Conservation (phyloP, 2,113 vertebrate genomes). For the Peromyscus polionotus region DNA sequence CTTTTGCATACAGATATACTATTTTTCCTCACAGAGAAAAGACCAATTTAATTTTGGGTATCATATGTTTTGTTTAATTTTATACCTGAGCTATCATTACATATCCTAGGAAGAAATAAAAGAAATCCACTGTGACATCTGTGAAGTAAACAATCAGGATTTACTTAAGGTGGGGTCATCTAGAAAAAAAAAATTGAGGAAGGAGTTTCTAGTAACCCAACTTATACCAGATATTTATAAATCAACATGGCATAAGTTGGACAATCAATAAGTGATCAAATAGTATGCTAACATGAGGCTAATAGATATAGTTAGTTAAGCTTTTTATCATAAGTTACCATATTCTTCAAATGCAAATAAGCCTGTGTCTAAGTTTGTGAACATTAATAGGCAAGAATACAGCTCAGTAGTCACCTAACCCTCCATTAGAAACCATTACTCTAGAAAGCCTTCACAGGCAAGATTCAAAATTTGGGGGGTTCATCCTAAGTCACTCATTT, state of each 20-base stretch:
- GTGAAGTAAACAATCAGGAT: background rate
- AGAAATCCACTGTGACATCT: background rate
- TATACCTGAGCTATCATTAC: constrained; percentile 30
- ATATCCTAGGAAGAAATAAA: background rate
- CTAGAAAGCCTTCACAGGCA: background rate
- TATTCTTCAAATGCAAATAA: constrained; percentile 44
- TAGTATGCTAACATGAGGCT: background rate
- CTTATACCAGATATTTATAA: background rate
- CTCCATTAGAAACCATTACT: background rate
- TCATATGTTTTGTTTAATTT: constrained; percentile 61
- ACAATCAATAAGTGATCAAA: background rate
- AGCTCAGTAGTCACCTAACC: background rate
- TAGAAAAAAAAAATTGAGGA: background rate
- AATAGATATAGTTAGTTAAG: constrained; percentile 57
- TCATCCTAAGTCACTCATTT: background rate
- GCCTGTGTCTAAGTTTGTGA: background rate
- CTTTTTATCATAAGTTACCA: constrained; percentile 16
- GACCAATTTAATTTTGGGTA: constrained; percentile 52
- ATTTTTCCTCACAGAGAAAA: background rate
- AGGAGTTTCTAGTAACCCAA: background rate
- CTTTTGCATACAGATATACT: background rate
- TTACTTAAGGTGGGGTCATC: background rate
- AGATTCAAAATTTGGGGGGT: background rate
- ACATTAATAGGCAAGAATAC: background rate
- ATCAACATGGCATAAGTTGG: background rate